Conservation (phyloP, 2,113 vertebrate species). For the Elaphurus davidianus region DNA sequence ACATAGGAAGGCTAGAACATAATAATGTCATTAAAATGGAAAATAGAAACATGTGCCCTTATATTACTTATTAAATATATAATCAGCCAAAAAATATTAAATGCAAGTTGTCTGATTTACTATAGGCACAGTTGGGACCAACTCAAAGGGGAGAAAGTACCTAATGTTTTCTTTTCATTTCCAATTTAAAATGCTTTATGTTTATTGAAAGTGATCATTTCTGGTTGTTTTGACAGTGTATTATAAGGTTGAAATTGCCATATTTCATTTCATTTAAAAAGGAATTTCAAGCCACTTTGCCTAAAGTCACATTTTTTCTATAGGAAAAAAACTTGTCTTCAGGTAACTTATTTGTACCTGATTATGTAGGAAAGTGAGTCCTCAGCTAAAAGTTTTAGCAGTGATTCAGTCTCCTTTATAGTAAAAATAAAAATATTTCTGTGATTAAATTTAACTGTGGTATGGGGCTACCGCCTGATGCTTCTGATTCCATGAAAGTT, state of each 20-base stretch:
- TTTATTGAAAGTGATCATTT: slow-evolving; percentile 68
- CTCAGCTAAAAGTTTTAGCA: slow-evolving; percentile 67
- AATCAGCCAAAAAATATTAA: slow-evolving; percentile 26
- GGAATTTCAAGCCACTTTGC: slow-evolving; percentile 69
- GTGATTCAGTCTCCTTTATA: slow-evolving; percentile 65
- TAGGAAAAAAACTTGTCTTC: not conserved
- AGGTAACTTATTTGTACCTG: not conserved
- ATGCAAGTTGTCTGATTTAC: slow-evolving; percentile 16
- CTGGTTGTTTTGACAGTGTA: slow-evolving; percentile 53
- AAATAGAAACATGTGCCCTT: slow-evolving; percentile 29
- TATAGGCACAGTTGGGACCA: not conserved
- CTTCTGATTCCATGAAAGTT: slow-evolving; percentile 77
- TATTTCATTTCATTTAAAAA: slow-evolving; percentile 41
- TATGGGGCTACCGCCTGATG: slow-evolving; percentile 64
- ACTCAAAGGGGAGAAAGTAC: not conserved
- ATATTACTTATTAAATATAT: slow-evolving; percentile 5
- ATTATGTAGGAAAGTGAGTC: slow-evolving; percentile 57
- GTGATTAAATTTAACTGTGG: slow-evolving; percentile 73
- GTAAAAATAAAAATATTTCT: slow-evolving; percentile 75
- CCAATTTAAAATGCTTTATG: slow-evolving; percentile 41
- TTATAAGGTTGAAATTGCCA: slow-evolving; percentile 65
- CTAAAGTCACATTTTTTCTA: slow-evolving; percentile 37
- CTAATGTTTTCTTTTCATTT: not conserved
- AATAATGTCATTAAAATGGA: slow-evolving; percentile 1
- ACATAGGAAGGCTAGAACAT: not conserved